Percentiles rank a stretch among this genome's conserved stretches.
Conservation (phyloP, 1,140 invertebrate species). For the Liolophura sinensis region DNA sequence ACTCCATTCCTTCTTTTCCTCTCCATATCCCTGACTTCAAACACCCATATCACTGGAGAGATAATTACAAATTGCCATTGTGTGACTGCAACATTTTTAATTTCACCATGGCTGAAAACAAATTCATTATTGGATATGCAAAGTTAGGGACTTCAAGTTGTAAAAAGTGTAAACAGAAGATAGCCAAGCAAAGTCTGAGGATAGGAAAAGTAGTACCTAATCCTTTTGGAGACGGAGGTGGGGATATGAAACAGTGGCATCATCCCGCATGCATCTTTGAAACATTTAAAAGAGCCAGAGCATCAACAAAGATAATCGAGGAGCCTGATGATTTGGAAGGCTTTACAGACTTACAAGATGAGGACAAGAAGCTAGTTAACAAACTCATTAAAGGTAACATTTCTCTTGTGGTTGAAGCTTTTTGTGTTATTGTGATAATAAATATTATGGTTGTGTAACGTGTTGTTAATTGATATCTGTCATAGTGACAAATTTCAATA, state of each 20-base stretch:
- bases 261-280: slow-evolving; percentile 82
- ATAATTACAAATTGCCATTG: too few species aligned
- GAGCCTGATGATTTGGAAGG: slow-evolving; percentile 77
- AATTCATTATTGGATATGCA: slow-evolving; percentile 71
- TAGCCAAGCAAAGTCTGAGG: slow-evolving; percentile 72
- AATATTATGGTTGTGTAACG: too few species aligned
- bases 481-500: too few species aligned
- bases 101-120: slow-evolving; percentile 46
- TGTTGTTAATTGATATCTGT: too few species aligned
- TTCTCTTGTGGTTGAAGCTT: too few species aligned
- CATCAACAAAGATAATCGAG: slow-evolving; percentile 81
- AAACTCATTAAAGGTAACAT: slow-evolving; percentile 58
- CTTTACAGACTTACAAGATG: slow-evolving; percentile 69
- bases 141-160: slow-evolving; percentile 81
- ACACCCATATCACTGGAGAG: too few species aligned
- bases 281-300: slow-evolving; percentile 74
- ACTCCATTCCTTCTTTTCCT: too few species aligned
- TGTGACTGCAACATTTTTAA: too few species aligned
- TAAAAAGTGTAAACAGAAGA: slow-evolving; percentile 83
- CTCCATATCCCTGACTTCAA: too few species aligned
- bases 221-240: slow-evolving; percentile 74
- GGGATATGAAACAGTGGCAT: slow-evolving; percentile 85
- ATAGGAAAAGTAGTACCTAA: slow-evolving; percentile 76
- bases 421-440: too few species aligned
- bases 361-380: slow-evolving; percentile 71